Base-by-base conservation (phyloP, 2,113 vertebrate species). In the Gallinago media region DNA sequence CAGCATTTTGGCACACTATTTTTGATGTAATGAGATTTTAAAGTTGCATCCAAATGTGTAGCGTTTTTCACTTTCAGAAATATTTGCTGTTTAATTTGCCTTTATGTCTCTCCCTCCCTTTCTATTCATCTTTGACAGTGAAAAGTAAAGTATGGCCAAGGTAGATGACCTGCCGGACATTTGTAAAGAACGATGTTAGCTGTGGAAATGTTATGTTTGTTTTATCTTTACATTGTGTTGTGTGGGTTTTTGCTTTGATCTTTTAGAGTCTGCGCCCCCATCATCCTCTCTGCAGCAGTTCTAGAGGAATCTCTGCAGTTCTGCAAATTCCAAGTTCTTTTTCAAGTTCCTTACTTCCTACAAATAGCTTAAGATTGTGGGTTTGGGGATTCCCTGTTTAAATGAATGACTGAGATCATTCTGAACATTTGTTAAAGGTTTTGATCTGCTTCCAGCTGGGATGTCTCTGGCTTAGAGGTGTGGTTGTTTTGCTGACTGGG, bases 361-460 rank as follows among this genome's bases (percentile, higher is more conserved):
- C 72, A 89, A 86, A 81, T 17, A 55, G 17, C 19, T 85, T 40
- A 74, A 92, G 38, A 74, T 59, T 85, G 31, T 74, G 38, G 61
- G 52, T 95, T 95, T 83, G 75, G 59, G 52, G 88, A 79, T 94
- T 93, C 42, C 29, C 42, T 42, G 0, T 88, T 89, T 86, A 94
- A 94, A 8, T 77, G 42, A 90, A 65, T 32, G 49, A 15, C 42
- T 73, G 87, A 19, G 58, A 52, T 86, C 52, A 15, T 34, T 75
- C 80, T 85, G 75, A 95, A 42, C 17, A 17, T 79, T 95, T 79
- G 27, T 18, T 82, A 49, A 68, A 27, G 55, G 31, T 62, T 96
- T 96, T 95, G 44, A 34, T 85, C 63, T 85, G 2, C 87, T 97
- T 92, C 59, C 72, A 88, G 67, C 23, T 42, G 55, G 94, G 75